These are phyloP conservation scores for Lepeophtheirus salmonis DNA, from an alignment of 1,140 invertebrate species.

Conservation along the genomic window DNA sequence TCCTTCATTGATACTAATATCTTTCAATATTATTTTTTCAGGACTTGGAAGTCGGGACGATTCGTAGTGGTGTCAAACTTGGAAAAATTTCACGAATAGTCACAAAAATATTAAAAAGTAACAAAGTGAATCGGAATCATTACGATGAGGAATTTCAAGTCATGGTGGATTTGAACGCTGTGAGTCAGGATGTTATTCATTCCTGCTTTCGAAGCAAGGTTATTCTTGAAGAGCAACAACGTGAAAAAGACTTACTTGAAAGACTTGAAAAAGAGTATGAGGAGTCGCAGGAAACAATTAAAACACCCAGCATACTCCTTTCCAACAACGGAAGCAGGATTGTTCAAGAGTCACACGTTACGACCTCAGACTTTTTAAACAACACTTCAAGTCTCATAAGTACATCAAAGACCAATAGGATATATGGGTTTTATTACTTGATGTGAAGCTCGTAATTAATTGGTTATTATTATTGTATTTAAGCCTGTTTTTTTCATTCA, in stretches of 20 bases:
- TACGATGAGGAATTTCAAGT: neutral
- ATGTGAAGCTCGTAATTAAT: no score
- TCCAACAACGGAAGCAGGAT: neutral
- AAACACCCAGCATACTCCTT: neutral
- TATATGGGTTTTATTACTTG: constrained; percentile 14
- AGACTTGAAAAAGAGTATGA: neutral
- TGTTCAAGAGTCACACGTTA: neutral
- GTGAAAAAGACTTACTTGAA: neutral
- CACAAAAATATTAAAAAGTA: neutral
- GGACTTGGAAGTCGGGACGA: neutral
- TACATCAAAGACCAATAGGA: constrained; percentile 1
- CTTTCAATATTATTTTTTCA: neutral
- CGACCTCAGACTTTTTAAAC: constrained; percentile 3
- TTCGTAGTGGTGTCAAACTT: neutral
- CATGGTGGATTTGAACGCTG: neutral
- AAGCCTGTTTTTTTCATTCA: no score
- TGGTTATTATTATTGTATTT: no score
- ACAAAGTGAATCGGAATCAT: neutral
- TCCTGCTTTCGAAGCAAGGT: neutral
- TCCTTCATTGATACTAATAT: neutral
- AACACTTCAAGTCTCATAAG: neutral
- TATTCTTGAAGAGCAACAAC: neutral
- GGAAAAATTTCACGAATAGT: neutral
- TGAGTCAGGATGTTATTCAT: neutral
- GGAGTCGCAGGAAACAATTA: neutral